Percentiles rank a stretch among this genome's conserved stretches.
phyloP scores from a whole-genome alignment of 1,140 invertebrate species.

The Yoshiicerus persimilis region DNA sequence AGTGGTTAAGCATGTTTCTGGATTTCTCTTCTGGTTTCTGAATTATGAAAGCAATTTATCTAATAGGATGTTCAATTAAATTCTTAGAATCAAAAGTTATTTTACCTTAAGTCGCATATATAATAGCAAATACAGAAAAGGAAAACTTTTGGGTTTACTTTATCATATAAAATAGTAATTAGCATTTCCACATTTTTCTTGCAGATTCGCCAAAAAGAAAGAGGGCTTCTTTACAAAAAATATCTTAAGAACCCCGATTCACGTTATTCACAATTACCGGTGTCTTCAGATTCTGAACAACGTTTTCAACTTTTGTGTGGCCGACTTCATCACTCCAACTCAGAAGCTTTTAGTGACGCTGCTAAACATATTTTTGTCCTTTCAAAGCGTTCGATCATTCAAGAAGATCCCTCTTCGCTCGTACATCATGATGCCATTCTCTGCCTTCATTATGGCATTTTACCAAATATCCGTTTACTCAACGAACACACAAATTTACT shows the following conservation, averaged over 20 bases:
- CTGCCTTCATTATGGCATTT: neutral
- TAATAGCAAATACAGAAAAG: too few relatives aligned
- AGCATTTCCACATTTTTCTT: too few relatives aligned
- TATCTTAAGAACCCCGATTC: neutral
- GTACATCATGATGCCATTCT: neutral
- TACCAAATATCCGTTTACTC: neutral
- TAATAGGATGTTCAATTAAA: too few relatives aligned
- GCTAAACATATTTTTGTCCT: neutral
- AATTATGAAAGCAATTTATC: too few relatives aligned
- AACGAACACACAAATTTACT: neutral
- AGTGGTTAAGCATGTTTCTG: too few relatives aligned
- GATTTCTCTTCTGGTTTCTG: too few relatives aligned
- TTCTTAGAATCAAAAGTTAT: too few relatives aligned
- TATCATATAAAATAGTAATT: too few relatives aligned
- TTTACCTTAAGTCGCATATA: too few relatives aligned
- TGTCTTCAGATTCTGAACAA: neutral
- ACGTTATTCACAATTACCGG: neutral
- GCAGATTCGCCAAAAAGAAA: neutral
- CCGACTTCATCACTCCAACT: neutral
- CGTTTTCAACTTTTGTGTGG: neutral
- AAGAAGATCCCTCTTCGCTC: neutral
- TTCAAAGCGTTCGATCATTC: neutral
- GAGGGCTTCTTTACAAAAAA: neutral
- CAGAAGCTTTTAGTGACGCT: neutral
- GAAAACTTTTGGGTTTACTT: too few relatives aligned